These are phyloP conservation scores for Glaucopsyche alexis DNA, from an alignment of 2,888 invertebrate species.

Conservation along the genomic window DNA sequence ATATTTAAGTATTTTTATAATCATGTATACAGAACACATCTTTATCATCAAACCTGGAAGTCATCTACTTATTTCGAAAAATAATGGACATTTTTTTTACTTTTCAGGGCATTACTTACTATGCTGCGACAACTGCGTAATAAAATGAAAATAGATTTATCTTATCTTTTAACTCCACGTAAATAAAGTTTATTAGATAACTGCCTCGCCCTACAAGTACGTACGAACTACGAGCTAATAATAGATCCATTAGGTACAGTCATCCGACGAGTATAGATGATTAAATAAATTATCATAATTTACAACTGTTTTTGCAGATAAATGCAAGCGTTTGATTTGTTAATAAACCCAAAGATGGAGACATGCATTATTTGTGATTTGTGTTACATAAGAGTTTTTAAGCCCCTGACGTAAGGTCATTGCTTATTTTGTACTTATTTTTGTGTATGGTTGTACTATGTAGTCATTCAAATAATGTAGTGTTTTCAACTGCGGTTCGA, in stretches of 20 bases:
- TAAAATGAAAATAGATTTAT: not conserved
- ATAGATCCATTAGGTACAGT: slow-evolving; percentile 39
- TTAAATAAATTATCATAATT: slow-evolving; percentile 37
- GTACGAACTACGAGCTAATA: slow-evolving; percentile 36
- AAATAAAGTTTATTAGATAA: slow-evolving; percentile 33
- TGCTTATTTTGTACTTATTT: too few species aligned
- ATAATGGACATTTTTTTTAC: too few species aligned
- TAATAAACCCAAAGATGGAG: not conserved
- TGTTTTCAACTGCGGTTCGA: too few species aligned
- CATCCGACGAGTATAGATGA: slow-evolving; percentile 36
- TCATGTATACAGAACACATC: too few species aligned
- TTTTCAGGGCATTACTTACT: too few species aligned
- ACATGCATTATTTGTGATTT: not conserved
- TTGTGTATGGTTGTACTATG: too few species aligned
- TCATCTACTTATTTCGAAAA: too few species aligned
- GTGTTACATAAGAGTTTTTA: not conserved
- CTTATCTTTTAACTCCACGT: slow-evolving; percentile 27
- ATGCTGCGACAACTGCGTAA: too few species aligned
- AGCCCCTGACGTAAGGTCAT: too few species aligned
- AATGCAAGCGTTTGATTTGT: slow-evolving; percentile 17
- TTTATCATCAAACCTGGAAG: too few species aligned
- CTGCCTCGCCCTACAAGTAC: slow-evolving; percentile 28
- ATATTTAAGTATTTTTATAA: not conserved
- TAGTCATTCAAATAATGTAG: too few species aligned
- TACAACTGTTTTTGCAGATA: slow-evolving; percentile 31